These are phyloP conservation scores for Gobiocypris rarus DNA, from an alignment of 2,113 vertebrate genomes.

Conservation along the genomic window DNA sequence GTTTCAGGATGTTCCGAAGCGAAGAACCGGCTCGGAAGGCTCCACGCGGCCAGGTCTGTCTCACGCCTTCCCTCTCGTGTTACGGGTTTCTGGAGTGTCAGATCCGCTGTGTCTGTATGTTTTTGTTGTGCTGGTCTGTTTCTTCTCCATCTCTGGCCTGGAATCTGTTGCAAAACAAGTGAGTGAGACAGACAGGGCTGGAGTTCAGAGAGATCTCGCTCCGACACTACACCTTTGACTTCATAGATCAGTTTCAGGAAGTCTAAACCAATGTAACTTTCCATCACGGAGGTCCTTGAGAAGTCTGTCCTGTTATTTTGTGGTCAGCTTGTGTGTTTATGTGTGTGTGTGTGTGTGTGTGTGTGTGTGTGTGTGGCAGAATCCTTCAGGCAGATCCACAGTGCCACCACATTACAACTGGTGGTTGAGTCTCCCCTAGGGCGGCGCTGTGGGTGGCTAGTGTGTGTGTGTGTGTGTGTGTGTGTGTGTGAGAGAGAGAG, in stretches of 20 bases:
- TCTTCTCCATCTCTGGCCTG: slow-evolving; percentile 83
- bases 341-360: slow-evolving; percentile 46
- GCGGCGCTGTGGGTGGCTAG: slow-evolving; percentile 53
- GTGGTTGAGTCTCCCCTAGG: slow-evolving; percentile 49
- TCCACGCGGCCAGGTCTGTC: slow-evolving; percentile 89
- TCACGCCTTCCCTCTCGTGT: slow-evolving; percentile 73
- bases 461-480: slow-evolving; percentile 10
- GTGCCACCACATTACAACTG: slow-evolving; percentile 43
- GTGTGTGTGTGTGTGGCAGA: slow-evolving; percentile 44
- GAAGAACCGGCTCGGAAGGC: slow-evolving; percentile 94
- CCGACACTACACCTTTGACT: background rate
- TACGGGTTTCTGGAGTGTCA: slow-evolving; percentile 64
- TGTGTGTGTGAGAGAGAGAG: slow-evolving; percentile 36
- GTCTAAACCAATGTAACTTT: slow-evolving; percentile 31
- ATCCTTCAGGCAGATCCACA: slow-evolving; percentile 36
- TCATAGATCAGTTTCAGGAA: background rate
- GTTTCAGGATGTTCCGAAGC: slow-evolving; percentile 96
- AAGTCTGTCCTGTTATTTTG: background rate
- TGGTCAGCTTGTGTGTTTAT: slow-evolving; percentile 36
- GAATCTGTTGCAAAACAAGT: slow-evolving; percentile 78
- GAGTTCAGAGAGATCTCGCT: background rate
- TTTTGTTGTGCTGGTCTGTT: slow-evolving; percentile 31
- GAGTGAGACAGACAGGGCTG: slow-evolving; percentile 20
- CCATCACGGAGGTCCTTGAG: slow-evolving; percentile 29
- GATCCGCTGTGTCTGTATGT: slow-evolving; percentile 59